These are phyloP conservation scores for Proterorhinus semilunaris DNA, from an alignment of 2,113 vertebrate species.

Conservation along the genomic window DNA sequence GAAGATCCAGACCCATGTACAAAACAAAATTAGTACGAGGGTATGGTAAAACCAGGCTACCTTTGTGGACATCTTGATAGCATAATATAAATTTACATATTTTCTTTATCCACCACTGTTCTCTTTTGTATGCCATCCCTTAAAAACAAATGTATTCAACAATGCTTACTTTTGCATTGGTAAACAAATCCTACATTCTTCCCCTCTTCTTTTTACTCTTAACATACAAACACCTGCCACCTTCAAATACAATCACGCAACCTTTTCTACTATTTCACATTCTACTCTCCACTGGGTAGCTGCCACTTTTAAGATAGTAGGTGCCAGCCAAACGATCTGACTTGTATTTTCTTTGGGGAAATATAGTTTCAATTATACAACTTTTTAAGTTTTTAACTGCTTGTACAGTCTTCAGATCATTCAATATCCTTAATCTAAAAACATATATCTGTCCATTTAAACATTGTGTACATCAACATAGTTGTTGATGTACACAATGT, in stretches of 20 bases:
- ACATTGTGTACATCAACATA: not conserved
- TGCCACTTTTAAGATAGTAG: conserved; percentile 51
- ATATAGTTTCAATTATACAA: conserved; percentile 3
- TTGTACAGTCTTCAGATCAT: conserved; percentile 20
- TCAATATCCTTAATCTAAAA: conserved; percentile 8
- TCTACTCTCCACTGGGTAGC: conserved; percentile 54
- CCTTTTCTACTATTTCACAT: conserved; percentile 46
- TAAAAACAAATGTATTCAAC: not conserved
- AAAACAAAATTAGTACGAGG: no score
- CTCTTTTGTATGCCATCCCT: not conserved
- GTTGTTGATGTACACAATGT: no score
- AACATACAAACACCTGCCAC: conserved; percentile 7
- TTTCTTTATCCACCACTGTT: not conserved
- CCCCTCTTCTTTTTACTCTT: conserved; percentile 4
- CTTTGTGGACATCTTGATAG: not conserved
- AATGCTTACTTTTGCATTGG: not conserved
- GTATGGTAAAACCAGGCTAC: not conserved
- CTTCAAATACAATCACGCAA: conserved; percentile 11
- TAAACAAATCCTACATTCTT: conserved; percentile 1
- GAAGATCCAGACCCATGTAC: no score
- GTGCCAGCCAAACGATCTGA: conserved; percentile 18
- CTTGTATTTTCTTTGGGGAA: conserved; percentile 18
- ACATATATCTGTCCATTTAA: conserved; percentile 24
- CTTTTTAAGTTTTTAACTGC: not conserved
- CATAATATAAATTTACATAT: conserved; percentile 11